These are phyloP conservation scores for Rhinichthys klamathensis DNA, from an alignment of 2,113 vertebrate genomes.

Conservation along the genomic window DNA sequence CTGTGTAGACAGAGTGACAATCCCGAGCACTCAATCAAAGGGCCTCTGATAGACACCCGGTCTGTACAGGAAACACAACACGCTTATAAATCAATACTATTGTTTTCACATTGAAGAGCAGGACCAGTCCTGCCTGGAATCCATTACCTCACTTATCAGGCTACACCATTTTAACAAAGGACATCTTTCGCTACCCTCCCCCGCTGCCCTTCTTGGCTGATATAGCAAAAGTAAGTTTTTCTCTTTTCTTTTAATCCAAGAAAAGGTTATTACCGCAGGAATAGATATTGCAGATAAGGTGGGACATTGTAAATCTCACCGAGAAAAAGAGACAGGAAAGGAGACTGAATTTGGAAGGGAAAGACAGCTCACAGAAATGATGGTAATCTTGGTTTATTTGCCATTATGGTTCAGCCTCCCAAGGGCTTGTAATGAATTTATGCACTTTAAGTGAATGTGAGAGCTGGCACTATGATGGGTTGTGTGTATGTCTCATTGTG, in stretches of 20 bases:
- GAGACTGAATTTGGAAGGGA: conserved; percentile 53
- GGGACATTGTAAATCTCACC: conserved; percentile 58
- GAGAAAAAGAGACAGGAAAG: conserved; percentile 38
- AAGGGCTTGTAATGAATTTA: conserved; percentile 52
- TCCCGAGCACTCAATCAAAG: conserved; percentile 64
- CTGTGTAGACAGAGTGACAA: conserved; percentile 65
- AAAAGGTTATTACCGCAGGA: conserved; percentile 54
- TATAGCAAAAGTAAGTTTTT: conserved; percentile 51
- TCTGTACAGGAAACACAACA: conserved; percentile 73
- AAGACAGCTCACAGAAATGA: conserved; percentile 50
- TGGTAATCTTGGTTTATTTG: conserved; percentile 47
- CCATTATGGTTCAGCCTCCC: conserved; percentile 24
- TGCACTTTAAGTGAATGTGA: conserved; percentile 55
- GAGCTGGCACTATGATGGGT: conserved; percentile 43
- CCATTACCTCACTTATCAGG: conserved; percentile 68
- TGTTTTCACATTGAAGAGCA: conserved; percentile 70
- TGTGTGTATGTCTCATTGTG: conserved; percentile 56
- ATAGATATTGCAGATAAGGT: conserved; percentile 53
- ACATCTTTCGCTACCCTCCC: conserved; percentile 46
- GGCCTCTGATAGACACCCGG: conserved; percentile 66
- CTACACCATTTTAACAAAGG: conserved; percentile 61
- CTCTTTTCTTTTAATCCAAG: conserved; percentile 40
- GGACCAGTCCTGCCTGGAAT: conserved; percentile 69
- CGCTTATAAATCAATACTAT: conserved; percentile 71
- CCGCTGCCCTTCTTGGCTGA: conserved; percentile 48